These are phyloP conservation scores for Cygnus buccinator DNA, from an alignment of 2,113 vertebrate species.

Conservation along the genomic window DNA sequence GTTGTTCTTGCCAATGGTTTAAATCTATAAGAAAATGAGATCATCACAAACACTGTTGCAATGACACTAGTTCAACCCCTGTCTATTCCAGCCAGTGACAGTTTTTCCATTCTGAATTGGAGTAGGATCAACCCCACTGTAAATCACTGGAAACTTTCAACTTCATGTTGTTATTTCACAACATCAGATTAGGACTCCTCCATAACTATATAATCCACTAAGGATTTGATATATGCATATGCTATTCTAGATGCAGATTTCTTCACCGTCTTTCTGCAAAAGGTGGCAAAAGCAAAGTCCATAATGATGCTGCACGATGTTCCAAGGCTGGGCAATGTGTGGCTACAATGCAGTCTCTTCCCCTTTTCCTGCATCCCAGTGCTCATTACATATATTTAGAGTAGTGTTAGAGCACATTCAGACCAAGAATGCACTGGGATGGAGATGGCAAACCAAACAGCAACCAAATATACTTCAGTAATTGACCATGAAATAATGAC, in stretches of 20 bases:
- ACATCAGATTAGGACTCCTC: background rate
- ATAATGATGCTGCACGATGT: accelerated
- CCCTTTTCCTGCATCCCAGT: background rate
- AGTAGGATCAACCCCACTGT: background rate
- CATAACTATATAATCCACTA: background rate
- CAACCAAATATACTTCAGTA: background rate
- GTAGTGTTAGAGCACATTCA: background rate
- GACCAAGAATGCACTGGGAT: background rate
- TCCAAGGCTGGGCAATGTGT: background rate
- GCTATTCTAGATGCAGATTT: background rate
- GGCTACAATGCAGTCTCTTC: background rate
- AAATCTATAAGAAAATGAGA: slow-evolving; percentile 24
- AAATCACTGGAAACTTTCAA: slow-evolving; percentile 24
- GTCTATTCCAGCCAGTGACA: background rate
- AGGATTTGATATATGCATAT: background rate
- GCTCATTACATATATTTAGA: background rate
- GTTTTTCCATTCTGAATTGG: slow-evolving; percentile 9
- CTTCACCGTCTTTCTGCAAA: background rate
- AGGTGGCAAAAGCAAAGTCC: background rate
- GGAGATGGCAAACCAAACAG: background rate
- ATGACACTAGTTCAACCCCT: background rate
- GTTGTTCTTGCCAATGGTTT: slow-evolving; percentile 28
- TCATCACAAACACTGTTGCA: background rate
- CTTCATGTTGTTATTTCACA: background rate
- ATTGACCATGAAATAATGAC: background rate